phyloP scores from a whole-genome alignment of 2,797 vertebrate species.

The Sebastes wilsoni region DNA sequence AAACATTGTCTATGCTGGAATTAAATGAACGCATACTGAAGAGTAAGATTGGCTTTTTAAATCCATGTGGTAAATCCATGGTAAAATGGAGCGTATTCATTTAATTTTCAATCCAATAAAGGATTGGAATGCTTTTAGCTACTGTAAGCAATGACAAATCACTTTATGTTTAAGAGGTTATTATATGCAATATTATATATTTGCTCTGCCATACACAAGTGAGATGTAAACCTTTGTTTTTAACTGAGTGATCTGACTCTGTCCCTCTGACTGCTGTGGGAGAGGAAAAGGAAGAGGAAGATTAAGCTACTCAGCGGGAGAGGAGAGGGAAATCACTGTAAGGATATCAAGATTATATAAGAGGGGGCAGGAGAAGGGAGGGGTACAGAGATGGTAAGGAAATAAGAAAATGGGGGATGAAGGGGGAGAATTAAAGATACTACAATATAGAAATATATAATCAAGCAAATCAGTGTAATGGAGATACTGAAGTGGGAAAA shows the following conservation, averaged over 20 bases:
- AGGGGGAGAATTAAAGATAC: not conserved
- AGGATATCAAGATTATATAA: conserved; percentile 18
- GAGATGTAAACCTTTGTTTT: not conserved
- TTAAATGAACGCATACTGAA: not conserved
- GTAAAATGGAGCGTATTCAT: not conserved
- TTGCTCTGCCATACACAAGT: not conserved
- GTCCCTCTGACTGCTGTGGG: not conserved
- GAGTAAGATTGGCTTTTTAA: not conserved
- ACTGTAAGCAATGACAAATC: not conserved
- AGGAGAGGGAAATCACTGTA: not conserved
- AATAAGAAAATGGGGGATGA: not conserved
- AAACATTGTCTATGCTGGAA: not conserved
- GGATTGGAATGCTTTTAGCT: not conserved
- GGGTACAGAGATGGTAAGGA: not conserved
- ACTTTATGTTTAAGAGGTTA: not conserved
- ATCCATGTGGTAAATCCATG: not conserved
- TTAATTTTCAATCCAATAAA: not conserved
- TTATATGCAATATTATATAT: not conserved
- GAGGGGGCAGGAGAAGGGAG: not conserved
- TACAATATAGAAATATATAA: not conserved
- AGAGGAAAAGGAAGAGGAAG: not conserved
- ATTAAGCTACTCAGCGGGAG: conserved; percentile 10
- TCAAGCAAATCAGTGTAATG: too few species aligned
- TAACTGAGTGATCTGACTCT: not conserved
- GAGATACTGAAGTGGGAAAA: too few species aligned